Percentiles rank a stretch among this genome's conserved stretches.
These are phyloP conservation scores for Graptemys geographica DNA, from an alignment of 2,797 vertebrate genomes.

Conservation along the genomic window DNA sequence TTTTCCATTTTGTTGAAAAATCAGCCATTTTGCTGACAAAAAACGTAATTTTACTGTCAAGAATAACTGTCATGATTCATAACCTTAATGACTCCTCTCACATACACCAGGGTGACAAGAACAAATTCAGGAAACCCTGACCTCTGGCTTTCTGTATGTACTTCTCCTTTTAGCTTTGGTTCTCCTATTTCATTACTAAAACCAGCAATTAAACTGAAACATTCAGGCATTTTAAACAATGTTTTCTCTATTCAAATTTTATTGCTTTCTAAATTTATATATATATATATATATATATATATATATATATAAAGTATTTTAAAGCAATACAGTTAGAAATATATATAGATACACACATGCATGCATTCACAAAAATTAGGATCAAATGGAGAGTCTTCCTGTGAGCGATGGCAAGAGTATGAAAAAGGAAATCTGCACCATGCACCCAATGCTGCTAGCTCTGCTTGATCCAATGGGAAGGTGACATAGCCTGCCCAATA, in stretches of 20 bases:
- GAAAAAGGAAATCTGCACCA: background rate
- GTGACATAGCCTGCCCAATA: background rate
- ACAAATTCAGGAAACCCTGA: background rate
- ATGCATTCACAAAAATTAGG: background rate
- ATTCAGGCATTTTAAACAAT: background rate
- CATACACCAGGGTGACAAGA: conserved; percentile 38
- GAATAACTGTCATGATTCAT: background rate
- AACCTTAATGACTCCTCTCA: conserved; percentile 32
- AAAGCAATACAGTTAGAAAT: background rate
- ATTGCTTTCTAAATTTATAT: rapidly evolving
- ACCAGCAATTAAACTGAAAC: background rate
- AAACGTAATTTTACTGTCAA: conserved; percentile 46
- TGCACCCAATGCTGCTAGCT: background rate
- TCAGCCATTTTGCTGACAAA: conserved; percentile 45
- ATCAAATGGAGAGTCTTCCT: background rate
- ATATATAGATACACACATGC: background rate
- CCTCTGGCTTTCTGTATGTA: background rate
- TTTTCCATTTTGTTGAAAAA: background rate
- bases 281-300: background rate
- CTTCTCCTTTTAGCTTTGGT: conserved; percentile 20
- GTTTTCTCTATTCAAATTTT: background rate
- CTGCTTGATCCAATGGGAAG: background rate
- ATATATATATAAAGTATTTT: background rate
- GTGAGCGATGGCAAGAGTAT: rapidly evolving
- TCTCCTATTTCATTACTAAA: background rate